Evolutionary conservation across 2,797 vertebrate genomes (phyloP), one percentile per base, ranked within the genome.

Genomic region (Intellagama lesueurii): DNA sequence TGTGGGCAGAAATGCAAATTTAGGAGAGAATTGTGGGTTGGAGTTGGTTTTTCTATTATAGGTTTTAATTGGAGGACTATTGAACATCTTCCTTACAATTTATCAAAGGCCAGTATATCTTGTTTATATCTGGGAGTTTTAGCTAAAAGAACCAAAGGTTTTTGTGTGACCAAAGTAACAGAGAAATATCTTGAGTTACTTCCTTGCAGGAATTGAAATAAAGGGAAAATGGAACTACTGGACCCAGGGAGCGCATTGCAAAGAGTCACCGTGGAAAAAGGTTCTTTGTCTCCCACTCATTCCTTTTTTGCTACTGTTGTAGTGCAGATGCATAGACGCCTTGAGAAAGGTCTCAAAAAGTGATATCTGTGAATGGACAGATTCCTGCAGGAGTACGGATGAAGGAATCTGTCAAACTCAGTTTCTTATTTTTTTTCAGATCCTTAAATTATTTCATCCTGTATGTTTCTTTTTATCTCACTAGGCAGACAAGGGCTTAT

Each of bases 401-500:
- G 19, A 64, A 64, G 3, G 60, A 64, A 64, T 24, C 19, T 64
- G 60, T 56, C 9, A 69, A 24, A 28, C 75, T 92, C 91, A 91
- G 89, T 30, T 40, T 30, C 32, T 26, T 9, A 19, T 81, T 16
- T 32, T 30, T n/a, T 73, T 19, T 56, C 4, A 6, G 22, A 76
- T 68, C 30, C 35, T 17, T 64, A 35, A 26, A 11, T 66, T 22
- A 66, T 35, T 66, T 8, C 1, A 7, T 60, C 30, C 56, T 52
- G 30, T 80, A 32, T 90, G 96, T 94, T 95, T 93, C 83, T 90
- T 94, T 96, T 92, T 95, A 91, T 95, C 95, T 91, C 92, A 96
- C 87, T 96, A 99, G 99, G 97, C 98, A 97, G 96, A 98, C 98
- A 92, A 98, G 98, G 95, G 98, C 98, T 94, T 98, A 98, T 94